Percentiles rank a stretch among this genome's conserved stretches.
Evolutionary conservation across 2,888 invertebrate genomes (phyloP).

Genomic region (Ectemnius cavifrons): DNA sequence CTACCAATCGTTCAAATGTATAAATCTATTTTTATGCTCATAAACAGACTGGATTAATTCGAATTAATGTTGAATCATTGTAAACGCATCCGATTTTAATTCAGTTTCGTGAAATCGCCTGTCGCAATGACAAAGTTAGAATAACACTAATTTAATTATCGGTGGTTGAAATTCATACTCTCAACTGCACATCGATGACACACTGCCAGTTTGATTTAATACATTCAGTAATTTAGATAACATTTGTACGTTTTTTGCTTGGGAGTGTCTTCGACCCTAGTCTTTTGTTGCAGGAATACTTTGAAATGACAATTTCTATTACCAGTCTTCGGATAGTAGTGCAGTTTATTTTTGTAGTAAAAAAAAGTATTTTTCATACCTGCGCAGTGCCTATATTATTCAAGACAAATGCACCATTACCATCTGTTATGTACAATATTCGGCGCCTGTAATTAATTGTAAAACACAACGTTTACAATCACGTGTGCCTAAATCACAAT

Average conservation of each 20-base stretch:
- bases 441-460: slow-evolving; percentile 11
- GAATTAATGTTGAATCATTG: slow-evolving; percentile 45
- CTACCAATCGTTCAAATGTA: slow-evolving; percentile 62
- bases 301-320: neutral
- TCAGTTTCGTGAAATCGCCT: slow-evolving; percentile 26
- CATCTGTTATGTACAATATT: neutral
- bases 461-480: slow-evolving; percentile 27
- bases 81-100: slow-evolving; percentile 30
- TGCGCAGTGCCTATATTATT: slow-evolving; percentile 26
- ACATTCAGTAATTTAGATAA: neutral
- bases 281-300: neutral
- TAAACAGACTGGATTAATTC: slow-evolving; percentile 64
- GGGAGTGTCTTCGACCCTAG: neutral
- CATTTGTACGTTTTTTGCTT: neutral
- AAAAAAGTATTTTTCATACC: slow-evolving; percentile 10
- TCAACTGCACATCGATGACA: slow-evolving; percentile 34
- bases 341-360: neutral
- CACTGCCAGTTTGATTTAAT: slow-evolving; percentile 40
- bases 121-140: neutral
- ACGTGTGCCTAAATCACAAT: slow-evolving; percentile 37
- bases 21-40: slow-evolving; percentile 72
- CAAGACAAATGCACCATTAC: slow-evolving; percentile 16
- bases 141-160: too few relatives aligned
- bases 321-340: neutral
- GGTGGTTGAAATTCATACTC: neutral